Evolutionary conservation across 2,113 vertebrate genomes (phyloP).

Genomic region (Sarotherodon lohbergeri): DNA sequence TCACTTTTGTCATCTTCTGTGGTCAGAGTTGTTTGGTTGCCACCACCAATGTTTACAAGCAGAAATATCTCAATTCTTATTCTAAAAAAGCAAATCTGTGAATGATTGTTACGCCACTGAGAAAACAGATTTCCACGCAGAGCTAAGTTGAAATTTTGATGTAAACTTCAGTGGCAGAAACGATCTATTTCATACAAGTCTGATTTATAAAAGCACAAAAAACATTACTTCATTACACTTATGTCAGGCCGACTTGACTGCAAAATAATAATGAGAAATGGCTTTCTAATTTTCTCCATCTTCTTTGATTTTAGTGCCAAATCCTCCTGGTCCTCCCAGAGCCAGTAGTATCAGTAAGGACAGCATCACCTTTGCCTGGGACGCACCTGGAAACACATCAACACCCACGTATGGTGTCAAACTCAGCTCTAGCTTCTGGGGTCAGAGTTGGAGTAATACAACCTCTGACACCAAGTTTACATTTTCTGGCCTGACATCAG

Average conservation of each 20-base stretch:
- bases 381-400: accelerated
- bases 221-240: background rate
- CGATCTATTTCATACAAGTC: background rate
- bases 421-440: background rate
- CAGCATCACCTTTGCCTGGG: slow-evolving; percentile 6
- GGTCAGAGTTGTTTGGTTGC: background rate
- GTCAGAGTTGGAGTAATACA: accelerated
- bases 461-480: accelerated
- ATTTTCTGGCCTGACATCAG: slow-evolving; percentile 19
- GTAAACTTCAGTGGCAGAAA: background rate
- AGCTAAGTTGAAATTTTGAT: background rate
- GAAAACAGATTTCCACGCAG: background rate
- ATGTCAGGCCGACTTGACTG: background rate
- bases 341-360: accelerated
- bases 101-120: background rate
- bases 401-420: accelerated
- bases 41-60: background rate
- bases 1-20: background rate
- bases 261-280: too few species aligned
- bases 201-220: background rate
- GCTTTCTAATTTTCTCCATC: background rate
- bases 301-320: slow-evolving; percentile 1
- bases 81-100: background rate
- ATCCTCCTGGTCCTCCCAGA: accelerated
- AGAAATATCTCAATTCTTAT: background rate